phyloP scores from a whole-genome alignment of 2,888 invertebrate species.

The Amphiduros pacificus region DNA sequence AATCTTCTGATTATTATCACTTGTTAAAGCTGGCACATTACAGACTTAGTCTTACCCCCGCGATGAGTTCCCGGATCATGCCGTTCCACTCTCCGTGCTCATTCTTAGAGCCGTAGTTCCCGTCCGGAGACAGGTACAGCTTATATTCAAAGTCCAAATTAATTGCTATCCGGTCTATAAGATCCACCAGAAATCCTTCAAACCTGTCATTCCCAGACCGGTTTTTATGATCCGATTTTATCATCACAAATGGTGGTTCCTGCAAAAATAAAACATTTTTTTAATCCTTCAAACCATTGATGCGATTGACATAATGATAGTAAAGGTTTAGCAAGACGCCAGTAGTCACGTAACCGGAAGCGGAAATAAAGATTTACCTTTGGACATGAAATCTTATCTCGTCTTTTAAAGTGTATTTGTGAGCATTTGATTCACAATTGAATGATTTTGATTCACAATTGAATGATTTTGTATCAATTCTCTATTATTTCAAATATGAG shows the following conservation, averaged over 20 bases:
- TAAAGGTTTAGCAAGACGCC: too few relatives aligned
- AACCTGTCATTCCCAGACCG: constrained; percentile 44
- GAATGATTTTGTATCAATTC: neutral
- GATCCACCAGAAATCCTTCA: constrained; percentile 53
- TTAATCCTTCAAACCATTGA: too few relatives aligned
- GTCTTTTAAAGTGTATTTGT: too few relatives aligned
- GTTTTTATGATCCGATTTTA: constrained; percentile 37
- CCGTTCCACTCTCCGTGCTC: constrained; percentile 52
- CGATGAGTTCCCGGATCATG: constrained; percentile 53
- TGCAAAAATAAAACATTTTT: constrained; percentile 19
- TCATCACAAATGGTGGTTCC: constrained; percentile 54
- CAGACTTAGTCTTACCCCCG: constrained; percentile 41
- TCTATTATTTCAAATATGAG: neutral
- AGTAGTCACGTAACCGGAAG: too few relatives aligned
- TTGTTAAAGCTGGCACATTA: too few relatives aligned
- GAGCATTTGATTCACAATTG: too few relatives aligned
- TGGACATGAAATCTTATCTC: too few relatives aligned
- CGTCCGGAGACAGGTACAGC: constrained; percentile 51
- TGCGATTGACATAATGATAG: too few relatives aligned
- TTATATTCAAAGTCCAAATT: constrained; percentile 42
- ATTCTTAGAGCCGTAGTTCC: constrained; percentile 47
- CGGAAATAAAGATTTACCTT: too few relatives aligned
- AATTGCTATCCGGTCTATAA: constrained; percentile 44
- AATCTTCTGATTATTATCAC: too few relatives aligned
- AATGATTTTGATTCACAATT: neutral